Base-by-base conservation (phyloP, 2,797 vertebrate genomes). In the Amblyraja radiata region DNA sequence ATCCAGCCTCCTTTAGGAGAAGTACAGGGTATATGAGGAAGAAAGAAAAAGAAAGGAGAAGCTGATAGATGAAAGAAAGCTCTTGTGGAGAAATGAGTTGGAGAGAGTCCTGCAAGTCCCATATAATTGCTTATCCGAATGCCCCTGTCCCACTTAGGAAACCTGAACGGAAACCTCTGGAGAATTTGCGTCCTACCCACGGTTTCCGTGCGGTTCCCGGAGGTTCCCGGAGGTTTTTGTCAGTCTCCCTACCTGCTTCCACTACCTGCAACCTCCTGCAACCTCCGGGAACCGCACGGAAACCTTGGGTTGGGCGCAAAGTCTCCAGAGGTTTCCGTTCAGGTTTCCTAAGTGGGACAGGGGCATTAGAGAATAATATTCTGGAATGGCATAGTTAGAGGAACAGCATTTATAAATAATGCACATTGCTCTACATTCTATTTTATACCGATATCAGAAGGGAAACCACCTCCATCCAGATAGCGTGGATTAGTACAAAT, bases 401-500 rank as follows among this genome's bases (percentile, higher is more conserved):
- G 80, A 58, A 21, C 83, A 25, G 11, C 46, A 58, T 83, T 83
- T 58, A 83, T 83, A 83, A 58, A 58, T 21, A 28, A 58, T 83
- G 46, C 21, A 28, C 80, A 11, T 83, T 54, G 46, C 1, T 25
- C 23, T 83, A 58, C 23, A 58, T 81, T 54, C 9, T 28, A 25
- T 83, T 83, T 58, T 25, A 83, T 83, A 58, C 46, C 13, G 80
- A 83, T 58, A 83, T 81, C 36, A 81, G 16, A 81, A 81, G 79
- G 39, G 36, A 80, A 46, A 46, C 8, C 21, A 32, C 80, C 54
- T 58, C 23, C 23, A 83, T 58, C 46, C 25, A 46, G 25, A 11
- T 21, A 83, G 80, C 80, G 58, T 25, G 46, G 54, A 54, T 58
- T 83, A 2, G 46, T 83, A 11, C 46, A 23, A 8, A 25, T 25